Conservation (phyloP, 2,113 vertebrate species). For the Amia ocellicauda region DNA sequence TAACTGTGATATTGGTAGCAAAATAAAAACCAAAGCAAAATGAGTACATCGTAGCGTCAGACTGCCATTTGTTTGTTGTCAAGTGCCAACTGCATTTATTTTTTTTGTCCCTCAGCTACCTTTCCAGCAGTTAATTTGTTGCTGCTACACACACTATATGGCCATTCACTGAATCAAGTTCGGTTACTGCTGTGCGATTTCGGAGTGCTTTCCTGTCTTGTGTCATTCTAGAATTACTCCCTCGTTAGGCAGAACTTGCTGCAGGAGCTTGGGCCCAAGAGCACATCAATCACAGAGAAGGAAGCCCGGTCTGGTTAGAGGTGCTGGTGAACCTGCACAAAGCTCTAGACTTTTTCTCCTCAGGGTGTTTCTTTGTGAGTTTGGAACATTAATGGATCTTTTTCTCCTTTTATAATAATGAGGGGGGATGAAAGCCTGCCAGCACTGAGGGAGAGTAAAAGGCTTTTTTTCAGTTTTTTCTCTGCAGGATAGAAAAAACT, state of each 20-base stretch:
- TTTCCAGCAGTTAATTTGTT: too few relatives aligned
- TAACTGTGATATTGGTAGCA: too few relatives aligned
- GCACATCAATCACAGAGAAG: constrained; percentile 11
- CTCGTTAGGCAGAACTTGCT: neutral
- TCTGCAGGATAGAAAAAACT: neutral
- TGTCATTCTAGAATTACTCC: constrained; percentile 11
- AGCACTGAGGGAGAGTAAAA: too few relatives aligned
- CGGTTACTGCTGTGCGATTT: constrained; percentile 4
- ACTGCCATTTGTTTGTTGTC: too few relatives aligned
- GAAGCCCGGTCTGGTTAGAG: neutral
- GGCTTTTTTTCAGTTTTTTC: neutral
- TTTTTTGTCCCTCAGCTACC: too few relatives aligned
- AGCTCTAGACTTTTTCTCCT: neutral
- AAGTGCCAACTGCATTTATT: too few relatives aligned
- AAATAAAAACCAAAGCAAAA: too few relatives aligned
- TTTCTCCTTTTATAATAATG: neutral
- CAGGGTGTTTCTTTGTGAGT: neutral
- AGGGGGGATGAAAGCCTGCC: neutral
- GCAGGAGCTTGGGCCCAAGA: neutral
- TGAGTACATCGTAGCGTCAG: too few relatives aligned
- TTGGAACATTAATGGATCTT: neutral
- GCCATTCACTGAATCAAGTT: neutral
- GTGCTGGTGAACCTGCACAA: neutral
- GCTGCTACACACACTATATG: too few relatives aligned
- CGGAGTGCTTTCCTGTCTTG: neutral